Conservation (phyloP, 2,888 invertebrate genomes). For the Ennomos quercinarius region DNA sequence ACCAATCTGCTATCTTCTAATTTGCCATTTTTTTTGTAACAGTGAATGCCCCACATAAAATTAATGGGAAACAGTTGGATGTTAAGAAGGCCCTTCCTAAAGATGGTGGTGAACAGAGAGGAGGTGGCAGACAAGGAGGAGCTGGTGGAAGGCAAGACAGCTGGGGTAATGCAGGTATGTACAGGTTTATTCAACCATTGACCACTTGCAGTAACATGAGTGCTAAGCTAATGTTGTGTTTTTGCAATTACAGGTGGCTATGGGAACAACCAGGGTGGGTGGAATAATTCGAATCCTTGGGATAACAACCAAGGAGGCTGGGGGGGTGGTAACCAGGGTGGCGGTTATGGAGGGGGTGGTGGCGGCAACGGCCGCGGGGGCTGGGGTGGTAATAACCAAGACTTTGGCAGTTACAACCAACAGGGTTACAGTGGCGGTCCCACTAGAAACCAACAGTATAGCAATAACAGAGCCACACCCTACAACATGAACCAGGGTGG, state of each 20-base stretch:
- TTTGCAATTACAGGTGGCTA: slow-evolving; percentile 73
- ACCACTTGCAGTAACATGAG: slow-evolving; percentile 18
- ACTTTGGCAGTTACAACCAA: slow-evolving; percentile 92
- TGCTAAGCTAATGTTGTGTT: slow-evolving; percentile 24
- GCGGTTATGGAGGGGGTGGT: slow-evolving; percentile 58
- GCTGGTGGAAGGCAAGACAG: slow-evolving; percentile 66
- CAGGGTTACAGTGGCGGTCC: slow-evolving; percentile 95
- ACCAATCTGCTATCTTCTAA: slow-evolving; percentile 9
- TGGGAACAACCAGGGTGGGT: slow-evolving; percentile 82
- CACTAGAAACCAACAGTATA: slow-evolving; percentile 90
- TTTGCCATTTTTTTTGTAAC: slow-evolving; percentile 23
- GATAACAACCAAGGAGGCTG: slow-evolving; percentile 78
- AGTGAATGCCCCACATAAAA: slow-evolving; percentile 94
- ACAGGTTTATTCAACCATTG: not conserved
- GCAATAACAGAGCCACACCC: slow-evolving; percentile 88
- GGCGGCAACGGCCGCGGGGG: slow-evolving; percentile 81
- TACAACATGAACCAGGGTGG: slow-evolving; percentile 89
- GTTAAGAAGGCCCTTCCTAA: slow-evolving; percentile 97
- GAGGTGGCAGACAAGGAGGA: slow-evolving; percentile 81
- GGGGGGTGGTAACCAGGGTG: slow-evolving; percentile 86
- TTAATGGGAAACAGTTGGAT: slow-evolving; percentile 95
- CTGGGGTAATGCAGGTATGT: slow-evolving; percentile 63
- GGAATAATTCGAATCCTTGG: slow-evolving; percentile 31
- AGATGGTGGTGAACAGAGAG: slow-evolving; percentile 87
- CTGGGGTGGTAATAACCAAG: slow-evolving; percentile 86